Evolutionary conservation across 2,113 vertebrate genomes (phyloP).

Genomic region (Myiopsitta monachus): DNA sequence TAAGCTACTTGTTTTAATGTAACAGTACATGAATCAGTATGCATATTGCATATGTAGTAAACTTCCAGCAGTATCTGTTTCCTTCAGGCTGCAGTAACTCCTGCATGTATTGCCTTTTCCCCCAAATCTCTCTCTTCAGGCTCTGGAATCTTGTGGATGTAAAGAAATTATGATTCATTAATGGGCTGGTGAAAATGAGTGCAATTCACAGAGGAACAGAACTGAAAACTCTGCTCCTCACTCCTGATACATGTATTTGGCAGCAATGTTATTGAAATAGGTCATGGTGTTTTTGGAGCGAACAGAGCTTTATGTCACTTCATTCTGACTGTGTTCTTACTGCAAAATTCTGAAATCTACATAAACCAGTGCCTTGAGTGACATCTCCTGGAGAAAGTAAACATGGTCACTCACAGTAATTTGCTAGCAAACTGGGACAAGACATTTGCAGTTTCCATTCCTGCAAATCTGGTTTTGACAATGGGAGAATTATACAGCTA

Average conservation of each 20-base stretch:
- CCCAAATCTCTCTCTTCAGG: not conserved
- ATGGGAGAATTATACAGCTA: not conserved
- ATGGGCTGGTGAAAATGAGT: not conserved
- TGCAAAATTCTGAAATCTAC: not conserved
- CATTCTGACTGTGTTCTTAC: not conserved
- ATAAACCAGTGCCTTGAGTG: conserved; percentile 31
- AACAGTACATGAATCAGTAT: not conserved
- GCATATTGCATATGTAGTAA: not conserved
- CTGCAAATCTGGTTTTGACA: not conserved
- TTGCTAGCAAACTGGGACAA: not conserved
- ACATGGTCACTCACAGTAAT: not conserved
- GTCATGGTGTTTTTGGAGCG: not conserved
- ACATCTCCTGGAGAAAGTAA: conserved; percentile 60
- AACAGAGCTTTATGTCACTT: not conserved
- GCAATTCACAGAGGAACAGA: not conserved
- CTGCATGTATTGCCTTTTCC: not conserved
- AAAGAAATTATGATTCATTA: conserved; percentile 22
- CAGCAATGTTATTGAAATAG: not conserved
- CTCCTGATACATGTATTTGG: not conserved
- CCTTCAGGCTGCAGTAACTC: not conserved
- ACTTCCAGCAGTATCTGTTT: not conserved
- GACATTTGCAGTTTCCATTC: not conserved
- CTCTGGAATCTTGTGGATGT: not conserved
- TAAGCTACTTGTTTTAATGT: not conserved
- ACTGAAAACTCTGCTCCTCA: not conserved